Evolutionary conservation across 64 coral and sea anemone genomes (phyloP).

Genomic region (Porites australiensis): DNA sequence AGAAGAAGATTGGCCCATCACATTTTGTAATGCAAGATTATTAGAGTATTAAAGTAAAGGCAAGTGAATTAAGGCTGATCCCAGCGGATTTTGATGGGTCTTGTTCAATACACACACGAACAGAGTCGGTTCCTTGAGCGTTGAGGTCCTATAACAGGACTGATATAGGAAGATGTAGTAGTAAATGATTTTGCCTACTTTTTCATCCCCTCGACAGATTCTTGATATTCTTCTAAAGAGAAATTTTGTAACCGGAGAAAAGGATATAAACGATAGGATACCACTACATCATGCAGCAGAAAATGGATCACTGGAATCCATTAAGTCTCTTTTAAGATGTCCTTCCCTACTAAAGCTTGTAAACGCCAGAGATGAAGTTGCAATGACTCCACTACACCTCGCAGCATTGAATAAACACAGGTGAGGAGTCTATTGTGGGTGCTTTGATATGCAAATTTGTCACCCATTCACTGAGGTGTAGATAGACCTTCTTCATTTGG

Average conservation of each 20-base stretch:
- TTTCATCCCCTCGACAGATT: conserved; percentile 12
- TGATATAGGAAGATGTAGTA: too few relatives aligned
- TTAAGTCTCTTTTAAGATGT: conserved; percentile 3
- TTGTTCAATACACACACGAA: too few relatives aligned
- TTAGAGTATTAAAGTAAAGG: too few relatives aligned
- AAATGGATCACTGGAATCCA: conserved; percentile 34
- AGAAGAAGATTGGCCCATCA: too few relatives aligned
- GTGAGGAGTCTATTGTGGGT: background rate
- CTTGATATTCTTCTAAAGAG: background rate
- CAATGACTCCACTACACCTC: conserved; percentile 27
- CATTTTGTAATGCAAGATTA: too few relatives aligned
- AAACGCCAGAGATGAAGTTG: conserved; percentile 23
- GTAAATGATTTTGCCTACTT: background rate
- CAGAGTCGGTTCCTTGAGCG: too few relatives aligned
- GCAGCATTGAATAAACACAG: conserved; percentile 30
- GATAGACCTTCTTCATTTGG: too few relatives aligned
- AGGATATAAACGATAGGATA: conserved; percentile 5
- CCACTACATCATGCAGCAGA: conserved; percentile 36
- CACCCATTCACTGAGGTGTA: too few relatives aligned
- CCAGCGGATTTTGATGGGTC: too few relatives aligned
- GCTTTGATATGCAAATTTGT: too few relatives aligned
- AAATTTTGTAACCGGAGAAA: background rate
- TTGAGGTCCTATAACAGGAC: too few relatives aligned
- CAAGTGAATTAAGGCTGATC: too few relatives aligned
- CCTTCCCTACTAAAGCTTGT: background rate